phyloP scores from a whole-genome alignment of 2,113 vertebrate genomes.

The Eulemur macaco region DNA sequence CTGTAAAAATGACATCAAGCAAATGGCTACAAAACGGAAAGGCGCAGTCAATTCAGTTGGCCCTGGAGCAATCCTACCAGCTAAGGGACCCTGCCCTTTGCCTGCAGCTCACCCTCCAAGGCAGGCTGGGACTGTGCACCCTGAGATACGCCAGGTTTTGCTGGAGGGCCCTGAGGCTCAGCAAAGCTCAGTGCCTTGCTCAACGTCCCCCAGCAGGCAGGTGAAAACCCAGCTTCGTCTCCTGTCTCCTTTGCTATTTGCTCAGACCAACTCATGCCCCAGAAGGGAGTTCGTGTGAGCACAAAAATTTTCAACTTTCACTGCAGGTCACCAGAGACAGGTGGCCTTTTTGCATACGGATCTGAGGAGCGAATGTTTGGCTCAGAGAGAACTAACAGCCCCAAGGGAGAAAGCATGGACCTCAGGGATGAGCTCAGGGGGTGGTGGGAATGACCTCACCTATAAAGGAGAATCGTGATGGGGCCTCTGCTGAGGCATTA shows the following conservation, averaged over 20 bases:
- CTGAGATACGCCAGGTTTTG: background rate
- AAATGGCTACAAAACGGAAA: conserved; percentile 36
- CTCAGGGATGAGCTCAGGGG: background rate
- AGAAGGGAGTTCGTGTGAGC: background rate
- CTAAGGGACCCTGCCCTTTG: background rate
- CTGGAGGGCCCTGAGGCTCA: background rate
- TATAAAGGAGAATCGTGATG: background rate
- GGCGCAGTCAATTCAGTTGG: background rate
- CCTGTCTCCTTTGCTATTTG: background rate
- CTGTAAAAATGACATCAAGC: conserved; percentile 30
- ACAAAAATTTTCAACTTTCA: background rate
- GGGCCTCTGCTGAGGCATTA: background rate
- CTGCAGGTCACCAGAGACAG: background rate
- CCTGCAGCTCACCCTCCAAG: background rate
- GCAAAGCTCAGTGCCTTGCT: background rate
- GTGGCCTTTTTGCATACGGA: background rate
- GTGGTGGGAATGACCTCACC: background rate
- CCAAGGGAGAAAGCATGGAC: too few relatives aligned
- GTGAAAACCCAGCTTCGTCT: background rate
- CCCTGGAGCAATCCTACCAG: background rate
- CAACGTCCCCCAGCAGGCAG: background rate
- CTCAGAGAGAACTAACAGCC: background rate
- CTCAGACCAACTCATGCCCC: background rate
- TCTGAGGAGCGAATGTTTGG: background rate
- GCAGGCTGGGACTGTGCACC: accelerated